A percentile compares a stretch with the other conserved stretches of the same genome.
Evolutionary conservation across 2,888 invertebrate genomes (phyloP).

Genomic region (Caenorhabditis sinica): DNA sequence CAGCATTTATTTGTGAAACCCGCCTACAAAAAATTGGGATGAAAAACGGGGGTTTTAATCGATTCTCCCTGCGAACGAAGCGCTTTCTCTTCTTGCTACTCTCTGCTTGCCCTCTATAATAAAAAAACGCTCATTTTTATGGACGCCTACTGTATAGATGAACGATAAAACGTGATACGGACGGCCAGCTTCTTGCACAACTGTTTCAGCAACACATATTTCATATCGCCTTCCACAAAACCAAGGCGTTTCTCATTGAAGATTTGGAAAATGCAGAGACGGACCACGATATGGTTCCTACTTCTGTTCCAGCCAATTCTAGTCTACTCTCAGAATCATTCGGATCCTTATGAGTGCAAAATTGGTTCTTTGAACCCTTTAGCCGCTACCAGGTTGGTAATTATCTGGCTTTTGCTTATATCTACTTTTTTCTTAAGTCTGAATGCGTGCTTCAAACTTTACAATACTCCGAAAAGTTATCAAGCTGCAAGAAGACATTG

Average conservation of each 20-base stretch:
- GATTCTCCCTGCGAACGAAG: constrained; percentile 15
- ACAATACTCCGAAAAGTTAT: constrained; percentile 49
- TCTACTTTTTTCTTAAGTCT: constrained; percentile 20
- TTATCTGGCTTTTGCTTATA: background rate
- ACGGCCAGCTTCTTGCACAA: constrained; percentile 21
- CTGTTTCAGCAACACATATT: constrained; percentile 35
- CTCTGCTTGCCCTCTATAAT: constrained; percentile 4
- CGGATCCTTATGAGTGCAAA: constrained; percentile 43
- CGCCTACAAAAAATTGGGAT: constrained; percentile 26
- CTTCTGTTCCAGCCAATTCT: constrained; percentile 49
- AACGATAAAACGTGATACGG: constrained; percentile 58
- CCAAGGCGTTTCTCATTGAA: constrained; percentile 16
- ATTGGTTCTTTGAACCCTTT: constrained; percentile 45
- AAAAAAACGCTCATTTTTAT: constrained; percentile 53
- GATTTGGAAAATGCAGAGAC: constrained; percentile 49
- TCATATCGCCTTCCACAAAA: constrained; percentile 10
- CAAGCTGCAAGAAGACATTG: constrained; percentile 48
- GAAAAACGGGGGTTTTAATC: constrained; percentile 41
- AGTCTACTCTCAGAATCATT: constrained; percentile 27
- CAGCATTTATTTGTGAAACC: constrained; percentile 1
- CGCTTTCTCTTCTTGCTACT: background rate
- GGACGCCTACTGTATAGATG: constrained; percentile 59
- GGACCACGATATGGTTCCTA: constrained; percentile 55
- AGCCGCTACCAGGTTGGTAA: constrained; percentile 39
- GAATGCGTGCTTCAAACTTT: constrained; percentile 51